Base-by-base conservation (phyloP, 2,113 vertebrate genomes). In the Poecile atricapillus region DNA sequence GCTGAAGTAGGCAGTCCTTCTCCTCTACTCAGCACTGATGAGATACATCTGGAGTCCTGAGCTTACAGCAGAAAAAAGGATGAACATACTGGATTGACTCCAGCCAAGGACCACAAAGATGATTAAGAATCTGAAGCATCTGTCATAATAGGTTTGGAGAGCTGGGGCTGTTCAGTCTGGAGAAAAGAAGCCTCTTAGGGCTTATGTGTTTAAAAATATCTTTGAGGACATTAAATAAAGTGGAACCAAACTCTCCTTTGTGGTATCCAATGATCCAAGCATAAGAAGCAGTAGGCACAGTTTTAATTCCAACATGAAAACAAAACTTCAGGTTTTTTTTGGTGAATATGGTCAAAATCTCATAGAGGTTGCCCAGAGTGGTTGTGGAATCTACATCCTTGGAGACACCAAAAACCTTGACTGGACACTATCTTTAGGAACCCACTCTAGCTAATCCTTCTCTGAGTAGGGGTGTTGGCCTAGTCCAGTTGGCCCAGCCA, bases 391-490 rank as follows among this genome's bases (percentile, higher is more conserved):
- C 27, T 33, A 15, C n/a, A 20, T 19, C 17, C 14, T 46, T 87
- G 9, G 22, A 80, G 10, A 64, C 4, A 46, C 35, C 68, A 24
- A 58, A 67, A 89, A 28, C 20, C 11, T 20, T 53, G 22, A n/a
- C 11, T 49, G 13, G 7, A 49, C 11, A 33, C 1, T 2, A 13
- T 3, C 17, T 0, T 5, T 44, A 63, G 12, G 3, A 87, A 41
- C 8, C 7, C 27, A 37, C 1, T 8, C 10, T 15, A 59, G 14
- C 13, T 64, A 27, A 37, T 30, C 11, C 16, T 83, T 12, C 18
- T 67, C 39, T 87, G 53, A 55, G 14, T 1, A 43, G 11, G 37
- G 0, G 2, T 78, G 24, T 47, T 80, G 44, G 20, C 23, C n/a
- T 31, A 35, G 22, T 41, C 19, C 22, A 86, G 43, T 43, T 43